phyloP scores from a whole-genome alignment of 2,888 invertebrate genomes.

The Zootermopsis nevadensis region DNA sequence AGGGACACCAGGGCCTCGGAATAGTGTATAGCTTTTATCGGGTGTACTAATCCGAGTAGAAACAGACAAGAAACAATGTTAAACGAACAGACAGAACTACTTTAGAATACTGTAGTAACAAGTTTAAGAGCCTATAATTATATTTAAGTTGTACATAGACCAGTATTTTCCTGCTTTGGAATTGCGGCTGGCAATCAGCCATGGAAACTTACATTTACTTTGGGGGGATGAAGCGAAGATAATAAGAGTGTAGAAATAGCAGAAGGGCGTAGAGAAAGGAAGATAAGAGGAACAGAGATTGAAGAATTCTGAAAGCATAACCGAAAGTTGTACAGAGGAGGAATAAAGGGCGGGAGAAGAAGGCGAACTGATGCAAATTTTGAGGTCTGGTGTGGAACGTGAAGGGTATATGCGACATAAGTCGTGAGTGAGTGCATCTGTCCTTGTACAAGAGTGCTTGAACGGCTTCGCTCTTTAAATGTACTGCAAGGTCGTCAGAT shows the following conservation, averaged over 20 bases:
- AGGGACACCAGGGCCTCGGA: too few relatives aligned
- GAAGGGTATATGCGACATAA: neutral
- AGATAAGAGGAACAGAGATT: neutral
- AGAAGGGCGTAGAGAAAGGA: slow-evolving; percentile 2
- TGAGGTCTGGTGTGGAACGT: neutral
- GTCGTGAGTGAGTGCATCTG: too few relatives aligned
- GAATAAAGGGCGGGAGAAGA: neutral
- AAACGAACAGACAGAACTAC: too few relatives aligned
- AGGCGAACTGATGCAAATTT: neutral
- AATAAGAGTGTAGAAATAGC: neutral
- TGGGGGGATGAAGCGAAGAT: slow-evolving; percentile 23
- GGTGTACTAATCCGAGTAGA: too few relatives aligned
- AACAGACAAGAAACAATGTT: too few relatives aligned
- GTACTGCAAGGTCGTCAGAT: too few relatives aligned
- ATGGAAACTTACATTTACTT: neutral
- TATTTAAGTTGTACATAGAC: too few relatives aligned
- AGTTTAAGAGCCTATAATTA: neutral
- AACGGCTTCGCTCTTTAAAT: too few relatives aligned
- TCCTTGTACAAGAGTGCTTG: too few relatives aligned
- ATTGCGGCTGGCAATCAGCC: slow-evolving; percentile 5
- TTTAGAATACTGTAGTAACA: neutral
- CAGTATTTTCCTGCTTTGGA: too few relatives aligned
- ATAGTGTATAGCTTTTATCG: too few relatives aligned
- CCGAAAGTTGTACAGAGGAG: neutral
- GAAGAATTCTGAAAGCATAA: slow-evolving; percentile 6